Evolutionary conservation across 2,113 vertebrate genomes (phyloP).

Genomic region (Thamnophis sirtalis): DNA sequence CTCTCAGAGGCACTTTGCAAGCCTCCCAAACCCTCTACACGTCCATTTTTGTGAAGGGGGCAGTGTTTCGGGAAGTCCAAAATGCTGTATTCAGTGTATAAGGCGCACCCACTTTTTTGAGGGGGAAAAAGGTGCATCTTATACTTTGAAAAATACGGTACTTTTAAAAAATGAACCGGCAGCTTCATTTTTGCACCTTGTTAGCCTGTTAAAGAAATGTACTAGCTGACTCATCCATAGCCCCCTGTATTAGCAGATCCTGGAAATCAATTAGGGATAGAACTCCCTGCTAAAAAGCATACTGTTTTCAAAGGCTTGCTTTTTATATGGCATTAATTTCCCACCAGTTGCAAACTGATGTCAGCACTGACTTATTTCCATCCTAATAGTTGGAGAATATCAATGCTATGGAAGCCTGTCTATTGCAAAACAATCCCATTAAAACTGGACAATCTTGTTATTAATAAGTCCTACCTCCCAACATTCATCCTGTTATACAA

Average conservation of each 20-base stretch:
- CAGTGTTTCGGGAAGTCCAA: too few relatives aligned
- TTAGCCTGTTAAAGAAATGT: not conserved
- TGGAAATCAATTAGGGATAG: not conserved
- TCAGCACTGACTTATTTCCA: not conserved
- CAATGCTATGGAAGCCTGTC: not conserved
- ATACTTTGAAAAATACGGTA: too few relatives aligned
- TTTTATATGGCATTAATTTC: not conserved
- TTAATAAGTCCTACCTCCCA: not conserved
- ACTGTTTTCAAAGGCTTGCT: not conserved
- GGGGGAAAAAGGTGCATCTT: too few relatives aligned
- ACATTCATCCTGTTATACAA: not conserved
- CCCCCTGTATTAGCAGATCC: not conserved
- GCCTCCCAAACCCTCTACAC: too few relatives aligned
- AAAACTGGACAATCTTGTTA: not conserved
- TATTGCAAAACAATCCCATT: not conserved
- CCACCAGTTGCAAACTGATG: not conserved
- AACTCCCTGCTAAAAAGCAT: not conserved
- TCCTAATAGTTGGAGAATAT: not conserved
- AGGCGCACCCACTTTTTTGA: too few relatives aligned
- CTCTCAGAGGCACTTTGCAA: too few relatives aligned
- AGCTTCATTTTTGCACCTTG: not conserved
- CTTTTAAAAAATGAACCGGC: conserved; percentile 25
- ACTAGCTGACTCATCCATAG: not conserved
- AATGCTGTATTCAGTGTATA: too few relatives aligned
- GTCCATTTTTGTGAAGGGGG: too few relatives aligned